phyloP scores from a whole-genome alignment of 1,140 invertebrate genomes.

The Anastrepha obliqua region DNA sequence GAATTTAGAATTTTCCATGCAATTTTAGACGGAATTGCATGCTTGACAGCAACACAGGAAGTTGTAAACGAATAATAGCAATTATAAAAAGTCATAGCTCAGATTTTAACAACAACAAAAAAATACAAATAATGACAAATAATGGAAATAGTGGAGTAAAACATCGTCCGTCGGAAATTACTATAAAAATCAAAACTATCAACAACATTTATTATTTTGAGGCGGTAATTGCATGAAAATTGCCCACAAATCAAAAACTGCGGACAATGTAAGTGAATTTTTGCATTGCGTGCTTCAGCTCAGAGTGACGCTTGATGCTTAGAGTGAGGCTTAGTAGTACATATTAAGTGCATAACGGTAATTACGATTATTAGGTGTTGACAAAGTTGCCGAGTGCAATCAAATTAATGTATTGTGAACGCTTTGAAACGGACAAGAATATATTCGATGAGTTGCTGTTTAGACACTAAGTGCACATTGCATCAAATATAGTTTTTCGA shows the following conservation, averaged over 20 bases:
- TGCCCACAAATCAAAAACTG: slow-evolving; percentile 22
- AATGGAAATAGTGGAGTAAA: not conserved
- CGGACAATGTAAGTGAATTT: not conserved
- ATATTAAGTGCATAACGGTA: not conserved
- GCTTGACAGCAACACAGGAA: slow-evolving; percentile 1
- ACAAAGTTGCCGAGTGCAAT: not conserved
- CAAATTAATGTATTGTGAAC: too few relatives aligned
- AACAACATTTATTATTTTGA: slow-evolving; percentile 14
- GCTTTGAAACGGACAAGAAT: too few relatives aligned
- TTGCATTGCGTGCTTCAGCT: not conserved
- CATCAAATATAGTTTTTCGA: too few relatives aligned
- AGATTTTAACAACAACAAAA: not conserved
- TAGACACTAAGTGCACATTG: too few relatives aligned
- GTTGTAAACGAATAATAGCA: slow-evolving; percentile 8
- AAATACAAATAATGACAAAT: not conserved
- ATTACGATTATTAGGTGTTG: not conserved
- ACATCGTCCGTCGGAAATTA: too few relatives aligned
- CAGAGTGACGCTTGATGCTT: too few relatives aligned
- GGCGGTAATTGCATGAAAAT: slow-evolving; percentile 20
- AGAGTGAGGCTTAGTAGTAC: not conserved
- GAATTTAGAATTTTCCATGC: slow-evolving; percentile 13
- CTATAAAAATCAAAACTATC: not conserved
- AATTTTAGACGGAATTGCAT: not conserved
- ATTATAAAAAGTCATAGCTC: not conserved
- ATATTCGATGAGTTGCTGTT: too few relatives aligned